phyloP scores from a whole-genome alignment of 2,888 invertebrate genomes.

The Euclidia mi region DNA sequence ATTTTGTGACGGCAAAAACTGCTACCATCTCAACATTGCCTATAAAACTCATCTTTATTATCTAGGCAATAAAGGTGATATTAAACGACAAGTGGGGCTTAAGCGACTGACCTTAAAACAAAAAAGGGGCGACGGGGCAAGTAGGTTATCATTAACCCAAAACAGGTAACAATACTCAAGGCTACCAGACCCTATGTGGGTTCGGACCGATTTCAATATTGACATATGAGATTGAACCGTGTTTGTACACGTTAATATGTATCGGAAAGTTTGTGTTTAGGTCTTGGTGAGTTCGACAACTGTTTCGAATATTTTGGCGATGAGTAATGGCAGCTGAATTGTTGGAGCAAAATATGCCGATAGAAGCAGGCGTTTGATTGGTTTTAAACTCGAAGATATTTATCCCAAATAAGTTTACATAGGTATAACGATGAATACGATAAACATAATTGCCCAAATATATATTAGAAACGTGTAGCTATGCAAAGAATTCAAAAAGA shows the following conservation, averaged over 20 bases:
- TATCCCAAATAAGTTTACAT: no score
- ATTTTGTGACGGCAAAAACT: slow-evolving; percentile 14
- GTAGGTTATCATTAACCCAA: slow-evolving; percentile 42
- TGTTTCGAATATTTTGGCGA: neutral
- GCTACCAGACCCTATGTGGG: slow-evolving; percentile 31
- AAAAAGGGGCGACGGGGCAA: slow-evolving; percentile 57
- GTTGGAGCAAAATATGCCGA: no score
- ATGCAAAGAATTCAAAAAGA: no score
- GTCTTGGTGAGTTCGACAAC: no score
- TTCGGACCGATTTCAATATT: slow-evolving; percentile 31
- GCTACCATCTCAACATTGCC: neutral
- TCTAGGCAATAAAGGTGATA: slow-evolving; percentile 16
- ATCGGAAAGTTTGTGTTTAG: no score
- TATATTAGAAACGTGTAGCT: no score
- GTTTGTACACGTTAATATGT: neutral
- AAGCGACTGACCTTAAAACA: slow-evolving; percentile 47
- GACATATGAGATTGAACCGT: slow-evolving; percentile 4
- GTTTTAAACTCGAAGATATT: no score
- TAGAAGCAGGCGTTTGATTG: no score
- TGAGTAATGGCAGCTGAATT: neutral
- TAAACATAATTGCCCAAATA: no score
- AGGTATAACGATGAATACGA: no score
- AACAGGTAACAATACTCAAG: slow-evolving; percentile 57
- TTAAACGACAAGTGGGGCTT: slow-evolving; percentile 20
- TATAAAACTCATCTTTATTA: slow-evolving; percentile 25